Evolutionary conservation across 1,140 invertebrate genomes (phyloP).

Genomic region (Drosophila serrata): DNA sequence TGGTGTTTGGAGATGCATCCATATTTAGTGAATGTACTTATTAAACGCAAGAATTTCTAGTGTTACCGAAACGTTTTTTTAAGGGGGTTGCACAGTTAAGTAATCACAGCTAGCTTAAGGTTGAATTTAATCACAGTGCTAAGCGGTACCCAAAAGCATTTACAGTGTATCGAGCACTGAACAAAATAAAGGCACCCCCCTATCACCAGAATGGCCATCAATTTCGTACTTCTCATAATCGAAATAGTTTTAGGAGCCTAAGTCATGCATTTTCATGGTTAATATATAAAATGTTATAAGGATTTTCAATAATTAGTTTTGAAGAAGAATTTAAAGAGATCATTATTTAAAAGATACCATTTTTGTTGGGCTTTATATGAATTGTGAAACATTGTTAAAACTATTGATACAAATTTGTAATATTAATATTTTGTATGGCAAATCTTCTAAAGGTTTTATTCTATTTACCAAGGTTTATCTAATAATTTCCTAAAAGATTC

Average conservation of each 20-base stretch:
- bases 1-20: conserved; percentile 23
- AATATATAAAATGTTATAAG: background rate
- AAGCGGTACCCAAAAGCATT: conserved; percentile 31
- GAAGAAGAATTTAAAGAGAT: background rate
- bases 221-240: background rate
- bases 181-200: background rate
- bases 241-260: background rate
- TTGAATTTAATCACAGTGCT: conserved; percentile 5
- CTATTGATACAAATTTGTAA: background rate
- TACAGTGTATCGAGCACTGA: conserved; percentile 28
- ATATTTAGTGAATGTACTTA: conserved; percentile 35
- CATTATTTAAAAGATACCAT: background rate
- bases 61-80: conserved; percentile 28
- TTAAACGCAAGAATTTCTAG: conserved; percentile 42
- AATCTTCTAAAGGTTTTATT: background rate
- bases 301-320: background rate
- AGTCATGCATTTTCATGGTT: background rate
- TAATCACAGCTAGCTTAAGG: conserved; percentile 28
- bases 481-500: too few relatives aligned
- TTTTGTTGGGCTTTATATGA: background rate
- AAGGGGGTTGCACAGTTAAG: conserved; percentile 30
- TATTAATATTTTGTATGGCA: too few relatives aligned
- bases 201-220: background rate
- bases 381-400: background rate
- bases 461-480: too few relatives aligned